Base-by-base conservation (phyloP, 2,113 vertebrate species). In the Osmerus mordax region DNA sequence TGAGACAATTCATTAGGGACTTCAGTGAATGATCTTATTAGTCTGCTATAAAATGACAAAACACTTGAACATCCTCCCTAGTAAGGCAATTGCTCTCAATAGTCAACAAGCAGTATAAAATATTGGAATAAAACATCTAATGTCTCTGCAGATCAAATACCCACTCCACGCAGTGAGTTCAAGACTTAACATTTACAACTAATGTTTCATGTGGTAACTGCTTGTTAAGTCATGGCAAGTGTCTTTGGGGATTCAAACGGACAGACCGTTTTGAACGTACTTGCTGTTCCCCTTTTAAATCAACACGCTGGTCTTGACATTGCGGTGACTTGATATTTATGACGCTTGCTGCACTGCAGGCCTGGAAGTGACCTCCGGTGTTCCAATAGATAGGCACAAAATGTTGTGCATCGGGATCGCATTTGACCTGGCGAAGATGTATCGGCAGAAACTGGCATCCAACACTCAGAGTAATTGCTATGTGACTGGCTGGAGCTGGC, bases 1-100 rank as follows among this genome's bases (percentile, higher is more conserved):
- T 80, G 81, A 87, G 83, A 87, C 78, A 19, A 82, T 74, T 67
- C 87, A 81, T 76, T 62, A 82, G 88, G 86, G 88, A 87, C 82
- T 76, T 76, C 52, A 65, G 67, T n/a, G 80, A 72, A 80, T 81
- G 84, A 77, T 81, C 84, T 84, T 82, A 81, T 86, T 83, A 60
- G 83, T 80, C 77, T 81, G 79, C 78, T 68, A 58, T 16, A 29
- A 66, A 81, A 77, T 81, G 76, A 84, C 73, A 62, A 76, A 81
- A 81, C 65, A 63, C 0, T 59, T 73, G 23, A 28, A 68, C 76
- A 62, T 59, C 67, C 75, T 70, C 28, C 73, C 69, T 55, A 65
- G n/a, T 1, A 51, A 65, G 47, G 19, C 19, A 15, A 51, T 51
- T 21, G 12, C 16, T 51, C 12, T 51, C 21, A 15, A 19, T 47